Percentiles rank a stretch among this genome's conserved stretches.
Conservation (phyloP, 2,888 invertebrate genomes). For the Epistrophella euchroma region DNA sequence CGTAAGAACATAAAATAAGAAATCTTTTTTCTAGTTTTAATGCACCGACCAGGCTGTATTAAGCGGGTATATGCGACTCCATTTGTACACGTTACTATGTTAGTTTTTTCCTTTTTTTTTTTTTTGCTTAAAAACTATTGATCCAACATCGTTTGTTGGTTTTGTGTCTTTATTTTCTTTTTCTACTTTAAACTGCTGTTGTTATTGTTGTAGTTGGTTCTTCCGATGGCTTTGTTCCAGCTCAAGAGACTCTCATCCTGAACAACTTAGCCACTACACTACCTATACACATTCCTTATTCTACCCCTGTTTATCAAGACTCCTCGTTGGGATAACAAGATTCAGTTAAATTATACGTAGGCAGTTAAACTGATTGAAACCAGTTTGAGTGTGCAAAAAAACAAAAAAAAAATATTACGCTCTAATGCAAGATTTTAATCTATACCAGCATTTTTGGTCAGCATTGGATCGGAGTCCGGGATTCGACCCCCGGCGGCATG, state of each 20-base stretch:
- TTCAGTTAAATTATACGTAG: constrained; percentile 32
- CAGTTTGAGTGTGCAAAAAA: constrained; percentile 44
- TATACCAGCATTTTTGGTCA: constrained; percentile 47
- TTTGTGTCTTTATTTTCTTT: not conserved
- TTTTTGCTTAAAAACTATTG: constrained; percentile 24
- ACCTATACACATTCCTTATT: constrained; percentile 13
- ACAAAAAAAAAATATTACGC: not conserved
- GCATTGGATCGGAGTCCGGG: constrained; percentile 12
- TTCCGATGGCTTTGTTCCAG: constrained; percentile 40
- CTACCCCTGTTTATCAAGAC: not conserved
- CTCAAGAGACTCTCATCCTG: constrained; percentile 34
- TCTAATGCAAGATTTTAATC: constrained; percentile 68
- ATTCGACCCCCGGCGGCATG: constrained; percentile 27
- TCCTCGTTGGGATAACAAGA: constrained; percentile 16
- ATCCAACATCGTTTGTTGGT: constrained; percentile 33
- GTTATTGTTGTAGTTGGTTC: constrained; percentile 25
- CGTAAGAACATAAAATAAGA: too few relatives aligned
- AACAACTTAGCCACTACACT: constrained; percentile 2
- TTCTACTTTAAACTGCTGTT: constrained; percentile 8
- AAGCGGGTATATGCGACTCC: not conserved
- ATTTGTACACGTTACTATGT: not conserved
- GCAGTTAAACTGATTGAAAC: constrained; percentile 45
- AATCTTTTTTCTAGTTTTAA: not conserved
- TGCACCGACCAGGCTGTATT: not conserved
- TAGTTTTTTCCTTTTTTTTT: constrained; percentile 20